phyloP scores from a whole-genome alignment of 2,113 vertebrate species.

The Aldabrachelys gigantea region DNA sequence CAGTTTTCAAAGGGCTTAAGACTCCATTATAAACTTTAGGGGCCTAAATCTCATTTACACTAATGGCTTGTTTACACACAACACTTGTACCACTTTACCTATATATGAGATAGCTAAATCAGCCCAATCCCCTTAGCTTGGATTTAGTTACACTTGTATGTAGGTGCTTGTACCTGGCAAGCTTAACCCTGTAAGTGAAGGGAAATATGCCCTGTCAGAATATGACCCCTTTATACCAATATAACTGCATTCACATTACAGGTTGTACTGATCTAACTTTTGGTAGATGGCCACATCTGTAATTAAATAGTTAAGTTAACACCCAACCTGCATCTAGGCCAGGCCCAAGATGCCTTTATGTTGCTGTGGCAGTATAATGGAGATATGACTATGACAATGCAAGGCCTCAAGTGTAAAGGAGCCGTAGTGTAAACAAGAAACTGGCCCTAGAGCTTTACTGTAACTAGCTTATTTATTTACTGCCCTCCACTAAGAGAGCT shows the following conservation, averaged over 20 bases:
- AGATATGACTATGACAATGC: not conserved
- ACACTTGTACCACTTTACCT: too few relatives aligned
- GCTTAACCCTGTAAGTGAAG: not conserved
- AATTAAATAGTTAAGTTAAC: not conserved
- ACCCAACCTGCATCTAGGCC: not conserved
- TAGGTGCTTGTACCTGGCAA: not conserved
- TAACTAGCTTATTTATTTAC: not conserved
- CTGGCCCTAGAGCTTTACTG: not conserved
- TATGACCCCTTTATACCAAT: not conserved
- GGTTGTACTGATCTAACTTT: not conserved
- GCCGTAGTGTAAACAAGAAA: not conserved
- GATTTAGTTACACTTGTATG: not conserved
- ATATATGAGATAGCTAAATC: not conserved
- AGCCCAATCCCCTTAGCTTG: too few relatives aligned
- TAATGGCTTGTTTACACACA: not conserved
- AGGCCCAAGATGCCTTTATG: fast-evolving
- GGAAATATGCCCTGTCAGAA: not conserved
- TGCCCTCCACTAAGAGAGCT: not conserved
- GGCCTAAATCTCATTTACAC: too few relatives aligned
- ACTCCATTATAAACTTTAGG: not conserved
- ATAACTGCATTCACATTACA: not conserved
- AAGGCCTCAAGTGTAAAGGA: not conserved
- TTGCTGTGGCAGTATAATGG: not conserved
- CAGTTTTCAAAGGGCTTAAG: not conserved
- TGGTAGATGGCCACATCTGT: not conserved